Base-by-base conservation (phyloP, 2,888 invertebrate species). In the Pherbina coryleti region DNA sequence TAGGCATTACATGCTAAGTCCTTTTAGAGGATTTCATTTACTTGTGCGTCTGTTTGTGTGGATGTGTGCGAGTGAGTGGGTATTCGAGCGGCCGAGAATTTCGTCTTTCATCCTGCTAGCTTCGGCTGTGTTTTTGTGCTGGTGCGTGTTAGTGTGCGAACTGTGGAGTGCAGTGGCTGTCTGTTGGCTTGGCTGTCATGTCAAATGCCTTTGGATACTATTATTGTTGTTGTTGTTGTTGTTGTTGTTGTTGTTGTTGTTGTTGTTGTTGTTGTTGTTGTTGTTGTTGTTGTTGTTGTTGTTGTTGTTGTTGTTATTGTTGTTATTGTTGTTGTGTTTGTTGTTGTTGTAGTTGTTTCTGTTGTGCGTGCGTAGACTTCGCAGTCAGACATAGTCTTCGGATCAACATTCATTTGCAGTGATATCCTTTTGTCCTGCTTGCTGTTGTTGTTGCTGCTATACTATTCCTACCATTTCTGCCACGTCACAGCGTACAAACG, bases 291-390 rank as follows among this genome's bases (percentile, higher is more conserved):
- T 57, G 57, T 69, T 51, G 3, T 14, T 72, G 37, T 57, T 37
- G 37, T 53, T 60, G 72, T 14, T 60, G 60, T 71, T 71, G 34
- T 55, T 57, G 57, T n/a, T 49, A 28, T 69, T 51, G 3, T 14
- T 72, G 37, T 57, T 37, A 19, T 53, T 60, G 72, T 14, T 60
- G 60, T 71, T 71, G 34, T 55, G 37, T 37, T 69, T 51, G 3
- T 14, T 72, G 37, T 57, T 37, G 37, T 53, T 60, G 72, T 14
- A 44, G 60, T 71, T 71, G 34, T 55, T 57, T 37, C 19, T 60
- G 25, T 34, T 51, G 60, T 72, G 72, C 72, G 72, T 72, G 72
- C 57, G 57, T 72, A 72, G 57, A 72, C 57, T 57, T 72, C 44
- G 72, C 19, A 57, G 37, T 19, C 57, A 57, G 60, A 37, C 57